Evolutionary conservation across 1,140 invertebrate genomes (phyloP), one percentile per base, ranked within the genome.

Genomic region (Drosophila sulfurigaster): DNA sequence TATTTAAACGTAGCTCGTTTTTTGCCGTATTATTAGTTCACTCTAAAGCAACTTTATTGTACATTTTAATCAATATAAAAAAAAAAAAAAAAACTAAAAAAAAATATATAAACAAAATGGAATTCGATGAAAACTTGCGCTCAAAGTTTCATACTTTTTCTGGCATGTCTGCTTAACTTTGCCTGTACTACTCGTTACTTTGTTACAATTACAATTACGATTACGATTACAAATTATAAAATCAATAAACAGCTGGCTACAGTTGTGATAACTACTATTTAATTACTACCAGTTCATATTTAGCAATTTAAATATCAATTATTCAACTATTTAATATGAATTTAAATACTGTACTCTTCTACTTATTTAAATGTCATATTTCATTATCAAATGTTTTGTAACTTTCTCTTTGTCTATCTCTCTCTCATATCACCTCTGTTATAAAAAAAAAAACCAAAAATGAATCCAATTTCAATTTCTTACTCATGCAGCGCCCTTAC

Each of bases 21-120:
- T 83, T 89, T 89, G 77, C 83, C 89, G 83, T 88, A 80, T 88
- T 89, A 83, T 89, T 89, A 89, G 82, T 81, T 82, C 81, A 88
- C 72, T 88, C 78, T 88, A 83, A 88, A 75, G 67, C 67, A 75
- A 75, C 52, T 71, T 71, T 65, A 75, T 57, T 75, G 68, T 75
- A 75, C 45, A 71, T 65, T 75, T 70, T 75, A 70, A 71, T 57
- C 46, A 59, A 69, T 30, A 41, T 71, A 35, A 72, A 41, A 58
- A 67, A 72, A 13, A 70, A 70, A 15, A 70, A 70, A 64, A 56
- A 48, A 74, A 45, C 11, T 15, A 7, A 11, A 65, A 25, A 10
- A 70, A 7, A 7, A 65, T 16, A 58, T 6, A 70, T 45, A 67
- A 70, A 43, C 38, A 58, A 60, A 75, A 57, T 65, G 32, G 51